phyloP scores from a whole-genome alignment of 1,140 invertebrate species.

The Choristoneura fumiferana region DNA sequence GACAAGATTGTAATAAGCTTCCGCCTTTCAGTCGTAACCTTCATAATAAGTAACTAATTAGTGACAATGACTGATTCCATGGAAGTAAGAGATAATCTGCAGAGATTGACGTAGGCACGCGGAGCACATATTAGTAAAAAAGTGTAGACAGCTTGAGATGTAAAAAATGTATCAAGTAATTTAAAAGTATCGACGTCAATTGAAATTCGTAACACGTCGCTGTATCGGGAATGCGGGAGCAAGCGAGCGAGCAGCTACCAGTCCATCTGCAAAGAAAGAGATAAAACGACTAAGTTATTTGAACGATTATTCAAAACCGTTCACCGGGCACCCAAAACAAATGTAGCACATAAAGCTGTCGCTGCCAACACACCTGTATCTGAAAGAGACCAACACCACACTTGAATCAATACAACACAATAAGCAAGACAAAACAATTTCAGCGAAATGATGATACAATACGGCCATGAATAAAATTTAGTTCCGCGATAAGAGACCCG shows the following conservation, averaged over 20 bases:
- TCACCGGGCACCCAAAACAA: slow-evolving; percentile 51
- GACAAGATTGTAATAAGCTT: slow-evolving; percentile 8
- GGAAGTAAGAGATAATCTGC: slow-evolving; percentile 1
- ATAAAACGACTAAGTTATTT: slow-evolving; percentile 59
- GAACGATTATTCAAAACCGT: slow-evolving; percentile 40
- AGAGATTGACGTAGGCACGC: neutral
- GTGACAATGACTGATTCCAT: slow-evolving; percentile 14
- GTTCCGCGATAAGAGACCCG: neutral
- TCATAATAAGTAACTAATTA: slow-evolving; percentile 11
- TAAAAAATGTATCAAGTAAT: too few relatives aligned
- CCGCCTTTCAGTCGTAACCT: slow-evolving; percentile 12
- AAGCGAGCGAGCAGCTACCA: slow-evolving; percentile 41
- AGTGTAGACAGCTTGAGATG: too few relatives aligned
- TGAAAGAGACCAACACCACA: slow-evolving; percentile 51
- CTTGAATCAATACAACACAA: slow-evolving; percentile 45
- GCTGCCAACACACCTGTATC: slow-evolving; percentile 40
- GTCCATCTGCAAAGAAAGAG: slow-evolving; percentile 72
- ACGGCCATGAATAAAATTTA: slow-evolving; percentile 1
- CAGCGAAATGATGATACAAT: slow-evolving; percentile 31
- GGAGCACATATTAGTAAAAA: neutral
- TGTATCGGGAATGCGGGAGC: slow-evolving; percentile 13
- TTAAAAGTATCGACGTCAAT: neutral
- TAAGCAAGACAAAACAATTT: slow-evolving; percentile 44
- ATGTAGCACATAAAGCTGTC: slow-evolving; percentile 60
- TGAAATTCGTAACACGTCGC: neutral